Base-by-base conservation (phyloP, 1,140 invertebrate genomes). In the Odontomachus brunneus region DNA sequence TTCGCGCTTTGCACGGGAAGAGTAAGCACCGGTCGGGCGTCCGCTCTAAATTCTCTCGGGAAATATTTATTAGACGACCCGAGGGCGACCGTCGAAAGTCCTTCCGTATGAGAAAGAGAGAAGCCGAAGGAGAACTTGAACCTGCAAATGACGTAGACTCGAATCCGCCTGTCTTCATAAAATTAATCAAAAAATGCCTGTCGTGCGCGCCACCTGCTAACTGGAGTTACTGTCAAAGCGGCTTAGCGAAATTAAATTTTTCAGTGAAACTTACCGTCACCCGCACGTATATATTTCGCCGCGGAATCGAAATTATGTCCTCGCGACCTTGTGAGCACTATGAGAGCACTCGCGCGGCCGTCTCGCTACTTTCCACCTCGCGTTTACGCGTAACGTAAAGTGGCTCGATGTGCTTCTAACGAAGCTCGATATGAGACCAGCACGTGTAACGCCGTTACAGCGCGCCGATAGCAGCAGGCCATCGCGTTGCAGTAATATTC, bases 11-110 rank as follows among this genome's bases (percentile, higher is more conserved):
- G n/a, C 26, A 44, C 51, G 19, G 7, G 33, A 57, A 69, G 75
- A 80, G 51, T 26, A 57, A 69, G 33, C 15, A 72, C 48, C 38
- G 9, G 24, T 73, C 26, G 33, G 24, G 48, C 44, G 9, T 14
- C 15, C 57, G n/a, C 67, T 80, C 82, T 60, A 78, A 87, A 86
- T 84, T 76, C 53, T 15, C 66, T 19, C 33, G 53, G 74, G 76
- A 84, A 87, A 78, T 86, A 83, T 87, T 87, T 83, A 87, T 87
- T 86, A 82, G 65, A 76, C 51, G 53, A 24, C 11, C 5, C 38
- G 44, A 38, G 55, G 44, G 57, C 26, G 69, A n/a, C 57, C 44
- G 66, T 76, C 66, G 33, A 48, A 82, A 67, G 38, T 86, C 55
- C 17, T 57, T 19, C 9, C 59, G 33, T 81, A 24, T 26, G 80